Conservation (phyloP, 2,113 vertebrate genomes). For the Helogale parvula region DNA sequence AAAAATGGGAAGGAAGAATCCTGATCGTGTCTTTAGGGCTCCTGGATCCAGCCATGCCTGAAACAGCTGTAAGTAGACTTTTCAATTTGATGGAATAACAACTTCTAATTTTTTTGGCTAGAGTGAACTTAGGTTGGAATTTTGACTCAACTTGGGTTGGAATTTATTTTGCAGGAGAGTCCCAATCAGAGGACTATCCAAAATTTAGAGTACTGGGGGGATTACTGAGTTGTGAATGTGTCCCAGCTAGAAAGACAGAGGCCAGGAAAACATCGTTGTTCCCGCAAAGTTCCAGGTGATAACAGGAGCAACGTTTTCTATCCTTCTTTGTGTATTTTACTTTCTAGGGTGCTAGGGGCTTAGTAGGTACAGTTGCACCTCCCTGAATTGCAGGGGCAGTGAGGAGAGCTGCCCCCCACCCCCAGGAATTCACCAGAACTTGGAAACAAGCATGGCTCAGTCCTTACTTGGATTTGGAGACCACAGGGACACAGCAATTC, state of each 20-base stretch:
- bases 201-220: background rate
- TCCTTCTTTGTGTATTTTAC: background rate
- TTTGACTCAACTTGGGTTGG: background rate
- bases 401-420: no score
- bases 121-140: background rate
- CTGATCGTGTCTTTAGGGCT: background rate
- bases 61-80: background rate
- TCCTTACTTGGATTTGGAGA: background rate
- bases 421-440: background rate
- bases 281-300: background rate
- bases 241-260: background rate
- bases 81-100: background rate
- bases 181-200: background rate
- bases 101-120: background rate
- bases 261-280: background rate
- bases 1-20: background rate
- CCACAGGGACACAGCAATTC: background rate
- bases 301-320: background rate
- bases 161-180: background rate
- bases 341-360: background rate
- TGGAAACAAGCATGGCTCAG: conserved; percentile 11
- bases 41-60: background rate
- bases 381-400: background rate
- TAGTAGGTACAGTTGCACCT: background rate
- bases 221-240: background rate